phyloP scores from a whole-genome alignment of 2,113 vertebrate species.

The Copsychus sechellarum region DNA sequence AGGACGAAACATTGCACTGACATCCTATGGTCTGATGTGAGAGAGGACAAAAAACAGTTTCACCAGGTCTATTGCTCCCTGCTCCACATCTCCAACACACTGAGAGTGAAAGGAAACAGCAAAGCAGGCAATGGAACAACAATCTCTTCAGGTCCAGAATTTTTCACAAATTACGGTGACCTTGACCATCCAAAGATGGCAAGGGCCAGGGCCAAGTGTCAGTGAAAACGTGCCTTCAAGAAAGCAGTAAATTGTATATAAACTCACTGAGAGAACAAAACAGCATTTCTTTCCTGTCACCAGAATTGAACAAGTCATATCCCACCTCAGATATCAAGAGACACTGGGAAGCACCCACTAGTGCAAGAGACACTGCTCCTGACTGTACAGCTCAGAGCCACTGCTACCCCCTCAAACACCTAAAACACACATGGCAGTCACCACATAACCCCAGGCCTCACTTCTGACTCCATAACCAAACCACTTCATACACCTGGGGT shows the following conservation, averaged over 20 bases:
- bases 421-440: rapidly evolving
- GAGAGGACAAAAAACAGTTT: background rate
- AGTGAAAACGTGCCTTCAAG: background rate
- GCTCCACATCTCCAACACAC: rapidly evolving
- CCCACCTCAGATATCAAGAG: background rate
- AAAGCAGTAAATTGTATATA: background rate
- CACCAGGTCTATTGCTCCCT: background rate
- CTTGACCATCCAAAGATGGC: background rate
- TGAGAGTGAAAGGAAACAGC: background rate
- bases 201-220: background rate
- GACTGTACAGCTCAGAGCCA: background rate
- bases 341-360: background rate
- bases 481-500: background rate
- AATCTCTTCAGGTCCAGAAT: background rate
- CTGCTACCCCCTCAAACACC: background rate
- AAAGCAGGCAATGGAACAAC: background rate
- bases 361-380: background rate
- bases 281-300: background rate
- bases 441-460: rapidly evolving
- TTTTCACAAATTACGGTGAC: background rate
- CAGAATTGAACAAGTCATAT: background rate
- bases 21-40: background rate
- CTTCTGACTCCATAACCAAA: background rate
- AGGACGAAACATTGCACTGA: background rate
- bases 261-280: background rate